Evolutionary conservation across 2,888 invertebrate genomes (phyloP).

Genomic region (Pasiphila rectangulata): DNA sequence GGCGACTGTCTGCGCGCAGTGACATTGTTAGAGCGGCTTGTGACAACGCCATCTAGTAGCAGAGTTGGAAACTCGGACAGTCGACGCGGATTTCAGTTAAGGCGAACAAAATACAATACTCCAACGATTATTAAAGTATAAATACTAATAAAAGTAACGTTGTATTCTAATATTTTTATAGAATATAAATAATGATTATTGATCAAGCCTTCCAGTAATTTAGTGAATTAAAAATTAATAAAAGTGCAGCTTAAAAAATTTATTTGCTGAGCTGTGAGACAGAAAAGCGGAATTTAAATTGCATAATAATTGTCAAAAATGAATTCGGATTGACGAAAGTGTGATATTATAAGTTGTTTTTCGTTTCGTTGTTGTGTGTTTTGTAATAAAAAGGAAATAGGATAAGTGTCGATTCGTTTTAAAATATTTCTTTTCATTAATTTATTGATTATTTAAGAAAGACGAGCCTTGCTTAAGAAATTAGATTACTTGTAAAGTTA

Average conservation of each 20-base stretch:
- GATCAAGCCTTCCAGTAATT: constrained; percentile 80
- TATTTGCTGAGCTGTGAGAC: constrained; percentile 73
- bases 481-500: constrained; percentile 74
- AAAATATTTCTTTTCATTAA: constrained; percentile 58
- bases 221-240: constrained; percentile 65
- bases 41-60: constrained; percentile 42
- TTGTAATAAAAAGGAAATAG: constrained; percentile 69
- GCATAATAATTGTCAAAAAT: constrained; percentile 66
- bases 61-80: constrained; percentile 33
- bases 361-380: constrained; percentile 79
- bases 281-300: constrained; percentile 57
- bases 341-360: constrained; percentile 78
- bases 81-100: constrained; percentile 47
- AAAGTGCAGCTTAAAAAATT: constrained; percentile 66
- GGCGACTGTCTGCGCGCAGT: constrained; percentile 48
- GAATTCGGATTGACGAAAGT: constrained; percentile 67
- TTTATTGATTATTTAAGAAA: constrained; percentile 78
- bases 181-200: constrained; percentile 76
- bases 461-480: constrained; percentile 79
- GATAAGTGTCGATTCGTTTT: constrained; percentile 65
- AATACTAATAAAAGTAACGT: constrained; percentile 57
- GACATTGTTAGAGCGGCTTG: constrained; percentile 50
- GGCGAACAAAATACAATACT: constrained; percentile 68
- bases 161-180: constrained; percentile 81
- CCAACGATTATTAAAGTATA: constrained; percentile 67